Percentiles rank a stretch among this genome's conserved stretches.
Conservation (phyloP, 2,888 invertebrate genomes). For the Laothoe populi region DNA sequence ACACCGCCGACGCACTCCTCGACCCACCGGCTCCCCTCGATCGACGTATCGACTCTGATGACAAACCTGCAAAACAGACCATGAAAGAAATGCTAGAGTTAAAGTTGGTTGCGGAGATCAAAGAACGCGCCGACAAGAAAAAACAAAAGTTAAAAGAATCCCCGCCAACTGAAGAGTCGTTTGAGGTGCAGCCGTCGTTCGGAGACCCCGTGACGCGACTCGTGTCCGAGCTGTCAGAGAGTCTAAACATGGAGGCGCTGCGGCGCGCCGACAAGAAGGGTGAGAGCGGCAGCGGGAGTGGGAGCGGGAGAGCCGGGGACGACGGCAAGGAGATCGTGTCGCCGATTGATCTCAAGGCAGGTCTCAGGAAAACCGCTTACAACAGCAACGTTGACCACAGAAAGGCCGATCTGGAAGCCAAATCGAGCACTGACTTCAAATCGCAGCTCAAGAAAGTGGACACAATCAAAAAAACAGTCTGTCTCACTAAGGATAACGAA, state of each 20-base stretch:
- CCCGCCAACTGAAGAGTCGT: constrained; percentile 62
- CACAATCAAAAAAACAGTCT: constrained; percentile 84
- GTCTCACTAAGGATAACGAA: constrained; percentile 80
- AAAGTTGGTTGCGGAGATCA: constrained; percentile 93
- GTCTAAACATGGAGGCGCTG: constrained; percentile 88
- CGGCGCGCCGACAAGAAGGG: constrained; percentile 49
- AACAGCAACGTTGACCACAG: constrained; percentile 52
- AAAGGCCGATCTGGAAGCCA: constrained; percentile 53
- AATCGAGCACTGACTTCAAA: constrained; percentile 82
- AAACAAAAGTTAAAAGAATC: constrained; percentile 83
- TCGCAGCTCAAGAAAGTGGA: constrained; percentile 91
- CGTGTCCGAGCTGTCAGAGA: constrained; percentile 93
- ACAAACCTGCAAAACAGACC: constrained; percentile 69
- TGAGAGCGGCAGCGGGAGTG: constrained; percentile 48
- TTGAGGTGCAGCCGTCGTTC: constrained; percentile 63
- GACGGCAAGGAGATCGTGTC: constrained; percentile 58
- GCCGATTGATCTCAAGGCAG: constrained; percentile 79
- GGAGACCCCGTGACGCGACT: constrained; percentile 92
- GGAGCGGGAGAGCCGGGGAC: constrained; percentile 42
- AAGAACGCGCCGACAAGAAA: constrained; percentile 89
- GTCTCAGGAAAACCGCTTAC: constrained; percentile 73
- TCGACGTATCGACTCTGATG: constrained; percentile 76
- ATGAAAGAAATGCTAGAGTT: constrained; percentile 94
- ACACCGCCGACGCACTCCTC: constrained; percentile 76
- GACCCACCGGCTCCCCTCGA: constrained; percentile 81